Base-by-base conservation (phyloP, 2,113 vertebrate species). In the Paramisgurnus dabryanus region DNA sequence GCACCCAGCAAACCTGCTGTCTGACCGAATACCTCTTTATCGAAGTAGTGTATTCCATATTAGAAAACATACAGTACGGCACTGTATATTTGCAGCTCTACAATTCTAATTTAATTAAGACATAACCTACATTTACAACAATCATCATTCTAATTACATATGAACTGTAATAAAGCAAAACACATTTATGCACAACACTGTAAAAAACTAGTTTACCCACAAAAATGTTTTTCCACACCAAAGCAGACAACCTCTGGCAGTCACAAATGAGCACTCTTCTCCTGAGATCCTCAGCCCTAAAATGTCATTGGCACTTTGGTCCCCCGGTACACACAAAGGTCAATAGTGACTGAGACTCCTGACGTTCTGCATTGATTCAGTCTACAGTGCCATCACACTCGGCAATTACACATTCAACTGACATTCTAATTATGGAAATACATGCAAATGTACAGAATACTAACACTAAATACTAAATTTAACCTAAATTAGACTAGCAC, bases 281-380 rank as follows among this genome's bases (percentile, higher is more conserved):
- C 81, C 3, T 10, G 89, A 87, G 90, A 89, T 73, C 57, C 79
- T 83, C 80, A 75, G 80, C 82, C 70, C 80, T 80, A 68, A 91
- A 90, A 89, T 90, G 90, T 88, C 91, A 91, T 87, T 87, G 89
- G 87, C 82, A 80, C 81, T 79, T 15, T 80, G 80, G 76, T 84
- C 88, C 80, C 72, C 75, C 85, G 82, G 85, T 76, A 7, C 85
- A 76, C 77, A 76, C 58, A 91, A 93, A 93, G 92, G 93, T 92
- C 92, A 91, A 66, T 58, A 80, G 84, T 87, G 90, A 88, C 88
- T 89, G 87, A 12, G 80, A 79, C 79, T 85, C 85, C 86, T 78
- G 43, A 85, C 85, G 27, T 83, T 34, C 47, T 27, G 39, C 87
- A 93, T 93, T 80, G 92, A 93, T 93, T 92, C 80, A 83, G 86